A percentile compares a stretch with the other conserved stretches of the same genome.
These are phyloP conservation scores for Silurus glanis DNA, from an alignment of 2,113 vertebrate genomes.

Conservation along the genomic window DNA sequence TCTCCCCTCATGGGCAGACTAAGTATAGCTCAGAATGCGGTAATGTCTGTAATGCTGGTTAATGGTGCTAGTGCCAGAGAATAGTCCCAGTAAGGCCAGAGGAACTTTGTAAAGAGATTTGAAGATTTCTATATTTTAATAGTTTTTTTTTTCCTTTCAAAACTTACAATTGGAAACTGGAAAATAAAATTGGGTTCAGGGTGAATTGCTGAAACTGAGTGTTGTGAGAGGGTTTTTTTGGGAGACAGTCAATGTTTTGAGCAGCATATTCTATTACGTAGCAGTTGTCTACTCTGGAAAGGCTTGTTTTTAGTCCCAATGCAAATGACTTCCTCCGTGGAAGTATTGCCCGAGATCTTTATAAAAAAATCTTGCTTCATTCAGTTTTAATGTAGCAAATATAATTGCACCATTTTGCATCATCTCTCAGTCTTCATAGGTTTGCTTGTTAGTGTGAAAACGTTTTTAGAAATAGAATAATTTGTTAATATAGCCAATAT, in stretches of 20 bases:
- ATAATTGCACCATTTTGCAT: neutral
- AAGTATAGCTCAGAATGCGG: conserved; percentile 62
- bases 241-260: neutral
- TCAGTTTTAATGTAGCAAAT: neutral
- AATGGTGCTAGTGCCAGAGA: conserved; percentile 14
- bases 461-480: too few relatives aligned
- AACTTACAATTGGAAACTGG: neutral
- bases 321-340: conserved; percentile 22
- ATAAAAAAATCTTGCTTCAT: neutral
- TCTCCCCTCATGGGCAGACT: conserved; percentile 37
- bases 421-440: neutral
- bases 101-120: neutral
- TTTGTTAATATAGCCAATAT: neutral
- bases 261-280: conserved; percentile 3
- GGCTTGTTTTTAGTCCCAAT: conserved; percentile 31
- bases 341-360: neutral
- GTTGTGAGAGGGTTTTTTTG: neutral
- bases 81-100: neutral
- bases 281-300: conserved; percentile 32
- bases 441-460: neutral
- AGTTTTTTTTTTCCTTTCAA: neutral
- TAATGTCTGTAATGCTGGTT: conserved; percentile 55
- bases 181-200: neutral
- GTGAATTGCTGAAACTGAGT: neutral
- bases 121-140: neutral